Conservation (phyloP, 2,797 vertebrate genomes). For the Galago senegalensis region DNA sequence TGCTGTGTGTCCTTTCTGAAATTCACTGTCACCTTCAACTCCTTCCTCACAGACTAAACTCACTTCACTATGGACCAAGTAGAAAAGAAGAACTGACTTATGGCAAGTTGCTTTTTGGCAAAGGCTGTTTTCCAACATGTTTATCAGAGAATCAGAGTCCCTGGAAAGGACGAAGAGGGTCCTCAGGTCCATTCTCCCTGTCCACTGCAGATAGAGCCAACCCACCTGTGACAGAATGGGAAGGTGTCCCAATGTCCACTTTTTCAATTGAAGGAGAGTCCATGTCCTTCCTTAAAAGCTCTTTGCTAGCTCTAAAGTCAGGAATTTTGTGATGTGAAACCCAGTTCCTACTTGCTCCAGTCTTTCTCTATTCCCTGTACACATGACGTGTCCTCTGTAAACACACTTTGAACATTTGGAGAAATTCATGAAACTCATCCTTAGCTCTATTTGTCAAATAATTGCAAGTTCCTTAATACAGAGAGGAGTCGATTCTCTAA, state of each 20-base stretch:
- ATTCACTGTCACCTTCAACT: conserved; percentile 81
- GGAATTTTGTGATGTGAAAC: background rate
- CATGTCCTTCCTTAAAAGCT: background rate
- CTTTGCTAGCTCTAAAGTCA: background rate
- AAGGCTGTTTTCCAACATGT: conserved; percentile 79
- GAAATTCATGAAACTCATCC: background rate
- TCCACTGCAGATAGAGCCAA: background rate
- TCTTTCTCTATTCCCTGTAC: background rate
- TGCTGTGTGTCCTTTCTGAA: conserved; percentile 79
- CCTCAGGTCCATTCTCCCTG: background rate
- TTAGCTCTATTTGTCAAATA: background rate
- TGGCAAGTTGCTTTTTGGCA: conserved; percentile 75
- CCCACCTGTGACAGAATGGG: background rate
- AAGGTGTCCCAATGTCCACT: background rate
- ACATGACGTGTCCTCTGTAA: background rate
- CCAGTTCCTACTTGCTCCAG: background rate
- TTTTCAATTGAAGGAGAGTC: background rate
- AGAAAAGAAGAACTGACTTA: conserved; percentile 80
- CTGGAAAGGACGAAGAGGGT: background rate
- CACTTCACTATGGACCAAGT: conserved; percentile 78
- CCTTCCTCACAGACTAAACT: conserved; percentile 80
- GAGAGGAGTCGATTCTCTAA: background rate
- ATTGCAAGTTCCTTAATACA: conserved; percentile 28
- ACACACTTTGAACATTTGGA: background rate
- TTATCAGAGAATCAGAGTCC: background rate